These are phyloP conservation scores for Galeopterus variegatus DNA, from an alignment of 2,113 vertebrate genomes.

Conservation along the genomic window DNA sequence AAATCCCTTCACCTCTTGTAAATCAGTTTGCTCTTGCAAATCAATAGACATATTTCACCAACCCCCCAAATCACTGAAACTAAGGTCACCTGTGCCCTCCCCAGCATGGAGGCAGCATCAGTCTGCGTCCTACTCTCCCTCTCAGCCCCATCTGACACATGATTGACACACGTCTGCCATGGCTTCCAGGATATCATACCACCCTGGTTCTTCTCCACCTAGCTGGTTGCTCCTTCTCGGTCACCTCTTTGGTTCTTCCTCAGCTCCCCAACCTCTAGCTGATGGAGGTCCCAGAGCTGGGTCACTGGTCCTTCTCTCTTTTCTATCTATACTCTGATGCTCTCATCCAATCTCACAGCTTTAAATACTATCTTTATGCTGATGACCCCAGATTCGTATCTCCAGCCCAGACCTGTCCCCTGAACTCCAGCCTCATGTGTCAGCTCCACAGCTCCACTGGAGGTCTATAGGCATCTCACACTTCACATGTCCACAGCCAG, in stretches of 20 bases:
- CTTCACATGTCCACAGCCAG: not conserved
- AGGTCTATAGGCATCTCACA: not conserved
- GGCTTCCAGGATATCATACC: not conserved
- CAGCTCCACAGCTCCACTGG: not conserved
- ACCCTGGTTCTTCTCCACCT: not conserved
- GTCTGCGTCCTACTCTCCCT: not conserved
- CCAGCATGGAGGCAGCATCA: not conserved
- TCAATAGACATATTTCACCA: not conserved
- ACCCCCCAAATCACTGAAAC: not conserved
- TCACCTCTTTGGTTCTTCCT: not conserved
- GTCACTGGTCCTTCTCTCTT: not conserved
- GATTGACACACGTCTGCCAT: not conserved
- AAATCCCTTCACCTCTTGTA: not conserved
- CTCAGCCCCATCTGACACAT: too few species aligned
- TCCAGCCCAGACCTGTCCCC: not conserved
- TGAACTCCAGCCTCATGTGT: not conserved
- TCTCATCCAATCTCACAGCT: not conserved
- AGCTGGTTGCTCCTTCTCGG: not conserved
- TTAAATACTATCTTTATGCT: not conserved
- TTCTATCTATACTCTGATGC: not conserved
- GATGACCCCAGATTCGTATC: not conserved
- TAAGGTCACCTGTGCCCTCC: not conserved
- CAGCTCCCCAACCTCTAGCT: not conserved
- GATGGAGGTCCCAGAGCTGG: not conserved
- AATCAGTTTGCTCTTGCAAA: not conserved